Evolutionary conservation across 35 echinoderm and acorn worm species (phyloP).

Genomic region (Acanthaster planci): DNA sequence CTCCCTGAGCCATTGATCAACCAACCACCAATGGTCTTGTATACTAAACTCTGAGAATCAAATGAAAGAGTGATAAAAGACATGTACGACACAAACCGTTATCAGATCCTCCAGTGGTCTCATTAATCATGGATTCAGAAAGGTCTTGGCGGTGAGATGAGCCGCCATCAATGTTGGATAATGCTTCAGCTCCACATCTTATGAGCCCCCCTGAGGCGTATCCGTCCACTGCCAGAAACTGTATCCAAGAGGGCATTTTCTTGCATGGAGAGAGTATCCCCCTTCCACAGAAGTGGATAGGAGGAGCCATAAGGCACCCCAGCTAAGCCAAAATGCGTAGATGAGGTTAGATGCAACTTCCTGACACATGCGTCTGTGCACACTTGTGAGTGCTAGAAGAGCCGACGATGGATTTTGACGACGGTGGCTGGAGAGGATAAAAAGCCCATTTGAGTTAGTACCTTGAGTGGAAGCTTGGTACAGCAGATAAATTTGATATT

Average conservation of each 20-base stretch:
- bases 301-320: background rate
- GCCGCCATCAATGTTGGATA: too few relatives aligned
- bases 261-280: background rate
- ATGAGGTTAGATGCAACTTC: background rate
- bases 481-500: conserved; percentile 14
- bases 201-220: background rate
- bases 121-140: background rate
- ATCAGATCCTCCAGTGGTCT: background rate
- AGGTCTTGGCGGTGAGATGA: too few relatives aligned
- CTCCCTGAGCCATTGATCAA: too few relatives aligned
- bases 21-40: too few relatives aligned
- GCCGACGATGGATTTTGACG: background rate
- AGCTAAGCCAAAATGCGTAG: background rate
- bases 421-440: background rate
- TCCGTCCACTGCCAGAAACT: background rate
- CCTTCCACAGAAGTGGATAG: background rate
- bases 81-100: background rate
- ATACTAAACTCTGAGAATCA: background rate
- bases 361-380: background rate
- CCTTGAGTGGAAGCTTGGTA: background rate
- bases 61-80: conserved; percentile 15
- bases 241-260: background rate
- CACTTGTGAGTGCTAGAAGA: background rate
- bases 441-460: background rate
- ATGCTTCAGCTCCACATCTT: too few relatives aligned